Percentiles rank a stretch among this genome's conserved stretches.
Evolutionary conservation across 64 coral and sea anemone species (phyloP).

Genomic region (Acropora tenuis): DNA sequence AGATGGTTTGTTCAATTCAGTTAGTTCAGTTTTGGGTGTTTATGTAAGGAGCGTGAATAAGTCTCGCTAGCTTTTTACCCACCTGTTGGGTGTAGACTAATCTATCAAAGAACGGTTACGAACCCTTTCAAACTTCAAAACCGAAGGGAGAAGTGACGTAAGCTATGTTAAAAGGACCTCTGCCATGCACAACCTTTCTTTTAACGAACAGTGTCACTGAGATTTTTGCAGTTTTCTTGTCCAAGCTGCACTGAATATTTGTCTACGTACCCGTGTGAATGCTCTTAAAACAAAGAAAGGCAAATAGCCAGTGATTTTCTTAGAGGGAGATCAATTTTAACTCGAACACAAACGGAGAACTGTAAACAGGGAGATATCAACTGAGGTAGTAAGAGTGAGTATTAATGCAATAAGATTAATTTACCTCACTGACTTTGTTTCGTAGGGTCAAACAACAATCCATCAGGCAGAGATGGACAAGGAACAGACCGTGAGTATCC

Average conservation of each 20-base stretch:
- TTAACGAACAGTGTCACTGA: neutral
- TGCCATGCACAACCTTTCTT: constrained; percentile 12
- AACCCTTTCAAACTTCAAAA: constrained; percentile 11
- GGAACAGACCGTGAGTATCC: constrained; percentile 18
- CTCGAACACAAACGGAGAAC: constrained; percentile 33
- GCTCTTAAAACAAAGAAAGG: constrained; percentile 33
- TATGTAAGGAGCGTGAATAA: constrained; percentile 7
- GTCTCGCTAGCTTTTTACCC: neutral
- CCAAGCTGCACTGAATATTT: constrained; percentile 25
- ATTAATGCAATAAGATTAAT: constrained; percentile 44
- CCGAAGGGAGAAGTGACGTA: neutral
- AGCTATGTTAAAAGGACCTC: neutral
- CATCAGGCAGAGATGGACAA: constrained; percentile 3
- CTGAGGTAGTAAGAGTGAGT: constrained; percentile 23
- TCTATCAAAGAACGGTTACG: neutral
- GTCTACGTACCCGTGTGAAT: constrained; percentile 39
- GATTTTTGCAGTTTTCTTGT: neutral
- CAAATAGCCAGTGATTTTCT: constrained; percentile 40
- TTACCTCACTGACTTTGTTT: constrained; percentile 3
- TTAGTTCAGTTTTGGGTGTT: neutral
- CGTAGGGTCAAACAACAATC: constrained; percentile 16
- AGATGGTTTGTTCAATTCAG: neutral
- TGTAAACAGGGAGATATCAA: constrained; percentile 34
- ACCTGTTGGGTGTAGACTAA: neutral
- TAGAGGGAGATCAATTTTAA: constrained; percentile 28